Percentiles rank a stretch among this genome's conserved stretches.
These are phyloP conservation scores for Emydocephalus ijimae DNA, from an alignment of 2,113 vertebrate genomes.

Conservation along the genomic window DNA sequence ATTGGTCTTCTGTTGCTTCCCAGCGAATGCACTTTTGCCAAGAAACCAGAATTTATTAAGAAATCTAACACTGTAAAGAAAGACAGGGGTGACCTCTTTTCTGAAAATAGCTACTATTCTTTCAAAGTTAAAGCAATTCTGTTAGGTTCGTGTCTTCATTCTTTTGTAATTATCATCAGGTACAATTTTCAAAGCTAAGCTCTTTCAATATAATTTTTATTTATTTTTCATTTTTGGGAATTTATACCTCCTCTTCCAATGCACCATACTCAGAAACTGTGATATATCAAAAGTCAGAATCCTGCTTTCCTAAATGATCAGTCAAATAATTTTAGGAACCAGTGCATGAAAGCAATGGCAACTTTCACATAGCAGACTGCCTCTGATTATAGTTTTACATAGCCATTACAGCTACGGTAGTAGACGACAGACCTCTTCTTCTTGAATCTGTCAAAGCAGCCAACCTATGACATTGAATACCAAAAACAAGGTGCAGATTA, in stretches of 20 bases:
- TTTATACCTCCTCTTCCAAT: background rate
- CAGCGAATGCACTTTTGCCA: background rate
- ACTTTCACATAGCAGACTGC: background rate
- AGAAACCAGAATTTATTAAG: background rate
- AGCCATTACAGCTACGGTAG: background rate
- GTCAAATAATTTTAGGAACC: background rate
- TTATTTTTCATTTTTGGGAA: background rate
- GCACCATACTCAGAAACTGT: background rate
- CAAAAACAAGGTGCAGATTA: background rate
- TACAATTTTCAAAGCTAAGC: background rate
- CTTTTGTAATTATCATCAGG: background rate
- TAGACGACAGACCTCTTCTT: background rate
- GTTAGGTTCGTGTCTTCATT: background rate
- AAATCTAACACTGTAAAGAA: background rate
- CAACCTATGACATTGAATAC: background rate
- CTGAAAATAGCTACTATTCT: background rate
- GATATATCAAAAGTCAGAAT: background rate
- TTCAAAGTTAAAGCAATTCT: background rate
- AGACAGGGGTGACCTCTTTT: background rate
- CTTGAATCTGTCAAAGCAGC: background rate
- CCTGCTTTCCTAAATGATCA: background rate
- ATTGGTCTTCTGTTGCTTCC: background rate
- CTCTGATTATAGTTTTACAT: background rate
- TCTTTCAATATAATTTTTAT: background rate
- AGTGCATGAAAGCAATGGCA: background rate